phyloP scores from a whole-genome alignment of 1,140 invertebrate species.

The Onthophagus taurus region DNA sequence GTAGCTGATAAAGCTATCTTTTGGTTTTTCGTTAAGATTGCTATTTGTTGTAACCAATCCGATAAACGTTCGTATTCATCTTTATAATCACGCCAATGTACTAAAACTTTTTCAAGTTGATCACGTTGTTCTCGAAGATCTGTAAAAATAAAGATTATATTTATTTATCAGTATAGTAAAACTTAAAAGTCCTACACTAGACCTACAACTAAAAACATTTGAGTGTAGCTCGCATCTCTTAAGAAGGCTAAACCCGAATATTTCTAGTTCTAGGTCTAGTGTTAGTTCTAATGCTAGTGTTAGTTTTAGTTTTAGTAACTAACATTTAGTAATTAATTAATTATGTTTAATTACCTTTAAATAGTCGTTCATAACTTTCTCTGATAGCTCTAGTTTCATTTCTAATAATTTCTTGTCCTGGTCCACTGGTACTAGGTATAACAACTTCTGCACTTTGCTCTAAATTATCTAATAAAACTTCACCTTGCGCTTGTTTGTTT shows the following conservation, averaged over 20 bases:
- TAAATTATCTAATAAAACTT: constrained; percentile 75
- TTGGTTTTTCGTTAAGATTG: constrained; percentile 83
- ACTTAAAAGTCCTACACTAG: no score
- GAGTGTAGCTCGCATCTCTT: no score
- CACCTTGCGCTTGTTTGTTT: constrained; percentile 85
- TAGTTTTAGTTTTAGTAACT: no score
- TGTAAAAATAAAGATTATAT: constrained; percentile 30
- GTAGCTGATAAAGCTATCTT: constrained; percentile 75
- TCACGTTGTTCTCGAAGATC: constrained; percentile 80
- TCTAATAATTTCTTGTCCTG: constrained; percentile 69
- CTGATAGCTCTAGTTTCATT: constrained; percentile 76
- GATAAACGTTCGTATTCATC: constrained; percentile 85
- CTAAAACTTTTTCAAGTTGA: constrained; percentile 69
- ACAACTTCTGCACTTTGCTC: constrained; percentile 78
- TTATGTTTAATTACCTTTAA: constrained; percentile 59
- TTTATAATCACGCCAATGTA: constrained; percentile 82
- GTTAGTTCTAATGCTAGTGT: no score
- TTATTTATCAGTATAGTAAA: no score
- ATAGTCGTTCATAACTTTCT: constrained; percentile 75
- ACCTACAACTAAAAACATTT: no score
- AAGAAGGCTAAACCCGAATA: no score
- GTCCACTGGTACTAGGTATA: constrained; percentile 66
- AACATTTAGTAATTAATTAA: no score
- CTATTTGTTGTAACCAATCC: constrained; percentile 89
- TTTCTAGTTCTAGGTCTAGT: no score